Base-by-base conservation (phyloP, 2,113 vertebrate species). In the Trochalopteron elliotii region DNA sequence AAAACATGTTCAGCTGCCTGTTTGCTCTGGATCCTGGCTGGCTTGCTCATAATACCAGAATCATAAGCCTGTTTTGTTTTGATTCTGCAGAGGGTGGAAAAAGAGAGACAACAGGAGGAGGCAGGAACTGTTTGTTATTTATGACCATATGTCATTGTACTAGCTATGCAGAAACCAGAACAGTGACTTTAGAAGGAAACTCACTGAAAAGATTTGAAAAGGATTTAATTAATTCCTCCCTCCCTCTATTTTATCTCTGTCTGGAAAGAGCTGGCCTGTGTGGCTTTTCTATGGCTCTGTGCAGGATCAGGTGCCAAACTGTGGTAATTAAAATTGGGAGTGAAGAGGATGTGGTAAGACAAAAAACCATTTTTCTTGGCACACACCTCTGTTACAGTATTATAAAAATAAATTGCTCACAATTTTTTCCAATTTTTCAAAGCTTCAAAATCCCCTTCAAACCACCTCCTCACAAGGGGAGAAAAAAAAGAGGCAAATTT, bases 221-320 rank as follows among this genome's bases (percentile, higher is more conserved):
- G 76, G 75, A 80, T 94, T 94, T 97, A 96, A 97, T 97, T 96
- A 97, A 94, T 96, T 96, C 70, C 79, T 87, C 74, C 95, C 65
- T 97, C 79, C 79, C 40, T 92, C 60, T 90, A 44, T 90, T 97
- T 97, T 91, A 93, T 85, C 82, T 90, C 63, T 2, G 24, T 82
- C 87, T 95, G 80, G 84, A 89, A 96, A 93, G 80, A 85, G 52
- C 72, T 83, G 65, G 69, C 67, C 79, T 71, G 39, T 16, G n/a
- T 67, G 69, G 75, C 39, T 94, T 95, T 94, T 97, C n/a, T 94
- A 50, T 87, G 77, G n/a, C 67, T 89, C 87, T 93, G 79, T 80
- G 76, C 82, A 93, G 86, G 72, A 85, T 89, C 70, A 90, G 70
- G 77, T 96, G 91, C 90, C 84, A 87, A 94, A 67, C 44, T 10